A percentile compares a stretch with the other conserved stretches of the same genome.
These are phyloP conservation scores for Anguilla obscura DNA, from an alignment of 2,797 vertebrate genomes.

Conservation along the genomic window DNA sequence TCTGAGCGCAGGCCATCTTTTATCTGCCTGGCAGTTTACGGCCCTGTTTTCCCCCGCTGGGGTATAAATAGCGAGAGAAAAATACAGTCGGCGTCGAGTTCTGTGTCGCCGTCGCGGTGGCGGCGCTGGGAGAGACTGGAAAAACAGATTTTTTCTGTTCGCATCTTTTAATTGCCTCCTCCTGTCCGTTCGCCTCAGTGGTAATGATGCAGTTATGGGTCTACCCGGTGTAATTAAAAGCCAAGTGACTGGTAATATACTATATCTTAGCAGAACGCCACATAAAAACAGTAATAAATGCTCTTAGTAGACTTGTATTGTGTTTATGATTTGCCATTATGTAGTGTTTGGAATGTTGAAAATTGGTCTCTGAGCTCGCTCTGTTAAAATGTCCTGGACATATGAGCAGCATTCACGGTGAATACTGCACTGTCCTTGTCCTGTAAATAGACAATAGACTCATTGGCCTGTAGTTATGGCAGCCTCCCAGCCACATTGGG, in stretches of 20 bases:
- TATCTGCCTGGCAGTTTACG: slow-evolving; percentile 33
- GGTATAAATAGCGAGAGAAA: slow-evolving; percentile 20
- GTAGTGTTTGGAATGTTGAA: no score
- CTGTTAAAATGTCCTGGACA: no score
- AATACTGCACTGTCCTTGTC: no score
- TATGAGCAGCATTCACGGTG: no score
- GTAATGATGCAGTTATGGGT: neutral
- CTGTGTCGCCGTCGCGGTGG: neutral
- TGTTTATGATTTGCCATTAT: no score
- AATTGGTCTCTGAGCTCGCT: no score
- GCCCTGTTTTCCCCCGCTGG: slow-evolving; percentile 13
- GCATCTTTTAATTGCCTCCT: neutral
- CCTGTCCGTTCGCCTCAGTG: neutral
- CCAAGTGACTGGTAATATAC: neutral
- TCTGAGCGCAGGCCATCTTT: slow-evolving; percentile 23
- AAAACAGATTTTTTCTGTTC: neutral
- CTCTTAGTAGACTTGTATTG: neutral
- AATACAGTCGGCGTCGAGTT: neutral
- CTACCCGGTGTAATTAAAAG: neutral
- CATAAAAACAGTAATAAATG: neutral
- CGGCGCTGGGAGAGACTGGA: neutral
- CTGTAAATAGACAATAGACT: no score
- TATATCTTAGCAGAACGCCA: neutral
- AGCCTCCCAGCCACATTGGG: no score
- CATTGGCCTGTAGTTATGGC: no score